Conservation (phyloP, 2,888 invertebrate genomes). For the Phengaris alcon region DNA sequence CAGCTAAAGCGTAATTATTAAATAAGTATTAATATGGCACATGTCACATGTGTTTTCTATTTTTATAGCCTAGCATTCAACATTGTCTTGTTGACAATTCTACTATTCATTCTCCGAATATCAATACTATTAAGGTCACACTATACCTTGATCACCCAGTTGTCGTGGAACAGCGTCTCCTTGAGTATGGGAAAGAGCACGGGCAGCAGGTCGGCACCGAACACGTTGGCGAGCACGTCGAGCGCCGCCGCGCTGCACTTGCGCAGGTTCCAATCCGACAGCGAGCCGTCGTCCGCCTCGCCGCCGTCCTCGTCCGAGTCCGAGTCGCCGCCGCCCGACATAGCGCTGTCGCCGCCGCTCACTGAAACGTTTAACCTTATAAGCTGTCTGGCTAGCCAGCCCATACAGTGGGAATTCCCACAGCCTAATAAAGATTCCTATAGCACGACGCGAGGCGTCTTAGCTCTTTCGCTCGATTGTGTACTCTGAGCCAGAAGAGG, state of each 20-base stretch:
- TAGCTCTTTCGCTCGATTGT: too few species aligned
- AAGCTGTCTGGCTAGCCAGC: background rate
- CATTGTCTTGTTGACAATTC: too few species aligned
- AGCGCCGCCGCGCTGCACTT: conserved; percentile 99
- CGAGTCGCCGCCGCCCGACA: conserved; percentile 81
- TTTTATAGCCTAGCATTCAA: too few species aligned
- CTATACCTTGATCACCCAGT: conserved; percentile 96
- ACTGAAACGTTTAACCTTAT: conserved; percentile 42
- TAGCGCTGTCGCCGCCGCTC: conserved; percentile 77
- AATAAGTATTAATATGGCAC: too few species aligned
- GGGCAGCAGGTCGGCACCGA: conserved; percentile 95
- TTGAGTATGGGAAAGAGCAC: conserved; percentile 97
- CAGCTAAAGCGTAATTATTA: too few species aligned
- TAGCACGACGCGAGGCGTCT: too few species aligned
- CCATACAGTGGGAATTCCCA: too few species aligned
- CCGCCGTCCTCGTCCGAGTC: conserved; percentile 90
- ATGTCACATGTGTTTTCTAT: too few species aligned
- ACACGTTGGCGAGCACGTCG: conserved; percentile 98
- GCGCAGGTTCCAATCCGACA: conserved; percentile 98
- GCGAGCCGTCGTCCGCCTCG: conserved; percentile 91
- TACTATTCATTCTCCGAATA: too few species aligned
- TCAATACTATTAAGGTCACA: too few species aligned
- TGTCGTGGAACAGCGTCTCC: conserved; percentile 95
- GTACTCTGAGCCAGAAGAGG: too few species aligned
- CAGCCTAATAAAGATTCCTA: too few species aligned